Evolutionary conservation across 2,797 vertebrate genomes (phyloP).

Genomic region (Coccyzus lansbergi): DNA sequence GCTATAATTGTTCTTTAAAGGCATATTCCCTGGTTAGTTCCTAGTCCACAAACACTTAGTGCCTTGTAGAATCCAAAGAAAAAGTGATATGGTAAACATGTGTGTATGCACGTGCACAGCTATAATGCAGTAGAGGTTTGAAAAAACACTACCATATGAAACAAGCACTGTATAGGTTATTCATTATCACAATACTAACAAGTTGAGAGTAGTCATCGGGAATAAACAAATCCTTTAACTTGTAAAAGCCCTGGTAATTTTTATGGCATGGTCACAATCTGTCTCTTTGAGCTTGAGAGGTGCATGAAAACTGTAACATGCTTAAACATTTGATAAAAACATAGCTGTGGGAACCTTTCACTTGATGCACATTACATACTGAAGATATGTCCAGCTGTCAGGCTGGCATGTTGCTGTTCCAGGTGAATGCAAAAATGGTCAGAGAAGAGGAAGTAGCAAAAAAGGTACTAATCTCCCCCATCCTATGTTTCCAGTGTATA

Average conservation of each 20-base stretch:
- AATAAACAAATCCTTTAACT: not conserved
- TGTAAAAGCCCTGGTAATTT: not conserved
- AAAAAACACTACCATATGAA: not conserved
- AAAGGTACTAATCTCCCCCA: accelerated
- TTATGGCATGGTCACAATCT: not conserved
- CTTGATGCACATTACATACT: not conserved
- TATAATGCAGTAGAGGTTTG: not conserved
- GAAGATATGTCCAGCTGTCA: not conserved
- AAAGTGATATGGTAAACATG: not conserved
- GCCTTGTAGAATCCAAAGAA: not conserved
- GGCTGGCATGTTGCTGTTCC: not conserved
- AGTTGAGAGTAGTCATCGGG: not conserved
- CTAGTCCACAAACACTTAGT: not conserved
- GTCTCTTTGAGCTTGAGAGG: not conserved
- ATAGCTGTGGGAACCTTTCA: not conserved
- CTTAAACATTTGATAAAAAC: not conserved
- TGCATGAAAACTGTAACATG: not conserved
- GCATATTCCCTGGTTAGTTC: not conserved
- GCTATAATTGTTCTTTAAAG: not conserved
- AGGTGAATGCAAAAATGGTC: not conserved
- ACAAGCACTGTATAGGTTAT: not conserved
- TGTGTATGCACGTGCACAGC: not conserved
- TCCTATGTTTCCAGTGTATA: not conserved
- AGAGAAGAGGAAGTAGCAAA: not conserved
- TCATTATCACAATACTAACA: not conserved